phyloP scores from a whole-genome alignment of 2,797 vertebrate species.

The Liparis tanakae region DNA sequence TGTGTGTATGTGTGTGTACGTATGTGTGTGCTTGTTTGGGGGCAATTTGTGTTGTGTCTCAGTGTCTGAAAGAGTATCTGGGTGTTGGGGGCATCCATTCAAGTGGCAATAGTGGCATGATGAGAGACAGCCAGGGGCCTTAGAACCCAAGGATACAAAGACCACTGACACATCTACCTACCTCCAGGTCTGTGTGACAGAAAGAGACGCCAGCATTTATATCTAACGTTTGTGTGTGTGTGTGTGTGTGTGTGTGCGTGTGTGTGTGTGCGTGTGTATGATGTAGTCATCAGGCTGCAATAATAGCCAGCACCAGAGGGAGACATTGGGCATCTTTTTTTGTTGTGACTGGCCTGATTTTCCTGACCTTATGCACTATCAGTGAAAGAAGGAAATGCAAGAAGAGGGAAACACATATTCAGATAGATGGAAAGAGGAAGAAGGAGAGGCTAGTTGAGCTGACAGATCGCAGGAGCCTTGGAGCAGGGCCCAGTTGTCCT shows the following conservation, averaged over 20 bases:
- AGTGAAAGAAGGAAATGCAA: constrained; percentile 12
- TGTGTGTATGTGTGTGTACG: constrained; percentile 14
- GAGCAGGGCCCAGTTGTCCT: constrained; percentile 76
- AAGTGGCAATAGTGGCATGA: constrained; percentile 55
- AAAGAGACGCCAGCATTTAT: constrained; percentile 47
- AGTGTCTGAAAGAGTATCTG: constrained; percentile 38
- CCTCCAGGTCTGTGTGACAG: constrained; percentile 59
- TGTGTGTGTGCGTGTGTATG: constrained; percentile 7
- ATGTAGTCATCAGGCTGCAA: constrained; percentile 60
- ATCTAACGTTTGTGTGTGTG: constrained; percentile 22
- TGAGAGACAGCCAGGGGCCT: constrained; percentile 51
- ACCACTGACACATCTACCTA: constrained; percentile 67
- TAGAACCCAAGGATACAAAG: constrained; percentile 50
- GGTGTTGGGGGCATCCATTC: constrained; percentile 50
- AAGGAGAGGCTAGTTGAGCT: constrained; percentile 60
- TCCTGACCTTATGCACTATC: constrained; percentile 15
- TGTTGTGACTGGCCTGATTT: constrained; percentile 33
- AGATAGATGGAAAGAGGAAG: constrained; percentile 38
- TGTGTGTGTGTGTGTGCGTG: constrained; percentile 14
- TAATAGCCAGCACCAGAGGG: constrained; percentile 79
- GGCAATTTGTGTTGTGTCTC: constrained; percentile 43
- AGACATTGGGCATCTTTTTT: constrained; percentile 67
- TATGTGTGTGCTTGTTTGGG: constrained; percentile 31
- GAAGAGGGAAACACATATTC: constrained; percentile 24
- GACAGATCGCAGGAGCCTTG: constrained; percentile 75